phyloP scores from a whole-genome alignment of 2,888 invertebrate species.

The Meta bourneti region DNA sequence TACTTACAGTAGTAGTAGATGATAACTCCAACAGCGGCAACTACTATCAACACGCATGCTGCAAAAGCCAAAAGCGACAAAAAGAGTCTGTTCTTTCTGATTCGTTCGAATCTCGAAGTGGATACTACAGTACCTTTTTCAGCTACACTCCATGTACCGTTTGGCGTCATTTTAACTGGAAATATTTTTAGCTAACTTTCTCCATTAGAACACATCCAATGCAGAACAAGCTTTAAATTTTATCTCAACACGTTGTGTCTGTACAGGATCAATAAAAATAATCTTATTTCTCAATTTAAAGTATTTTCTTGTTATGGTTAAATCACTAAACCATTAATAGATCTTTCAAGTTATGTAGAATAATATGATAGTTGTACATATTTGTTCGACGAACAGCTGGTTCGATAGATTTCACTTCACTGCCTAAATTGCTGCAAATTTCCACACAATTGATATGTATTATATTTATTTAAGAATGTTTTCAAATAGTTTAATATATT shows the following conservation, averaged over 20 bases:
- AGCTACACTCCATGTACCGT: constrained; percentile 40
- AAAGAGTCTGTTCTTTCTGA: constrained; percentile 34
- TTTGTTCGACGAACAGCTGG: no score
- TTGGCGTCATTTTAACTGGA: constrained; percentile 35
- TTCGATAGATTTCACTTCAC: no score
- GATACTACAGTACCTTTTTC: constrained; percentile 37
- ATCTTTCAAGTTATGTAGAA: no score
- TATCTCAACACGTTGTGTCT: background rate
- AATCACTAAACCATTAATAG: no score
- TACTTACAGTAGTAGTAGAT: constrained; percentile 65
- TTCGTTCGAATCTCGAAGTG: constrained; percentile 33
- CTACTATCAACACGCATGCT: constrained; percentile 27
- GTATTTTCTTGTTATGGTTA: no score
- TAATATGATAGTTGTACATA: no score
- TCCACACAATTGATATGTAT: no score
- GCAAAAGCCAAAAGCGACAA: constrained; percentile 27
- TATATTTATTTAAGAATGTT: no score
- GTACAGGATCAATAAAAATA: no score
- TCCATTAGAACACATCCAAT: background rate
- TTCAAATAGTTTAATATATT: no score
- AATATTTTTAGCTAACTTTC: background rate
- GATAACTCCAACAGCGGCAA: constrained; percentile 30
- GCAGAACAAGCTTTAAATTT: background rate
- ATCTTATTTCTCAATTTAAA: no score
- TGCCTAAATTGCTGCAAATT: no score